A percentile compares a stretch with the other conserved stretches of the same genome.
These are phyloP conservation scores for Blera fallax DNA, from an alignment of 2,888 invertebrate genomes.

Conservation along the genomic window DNA sequence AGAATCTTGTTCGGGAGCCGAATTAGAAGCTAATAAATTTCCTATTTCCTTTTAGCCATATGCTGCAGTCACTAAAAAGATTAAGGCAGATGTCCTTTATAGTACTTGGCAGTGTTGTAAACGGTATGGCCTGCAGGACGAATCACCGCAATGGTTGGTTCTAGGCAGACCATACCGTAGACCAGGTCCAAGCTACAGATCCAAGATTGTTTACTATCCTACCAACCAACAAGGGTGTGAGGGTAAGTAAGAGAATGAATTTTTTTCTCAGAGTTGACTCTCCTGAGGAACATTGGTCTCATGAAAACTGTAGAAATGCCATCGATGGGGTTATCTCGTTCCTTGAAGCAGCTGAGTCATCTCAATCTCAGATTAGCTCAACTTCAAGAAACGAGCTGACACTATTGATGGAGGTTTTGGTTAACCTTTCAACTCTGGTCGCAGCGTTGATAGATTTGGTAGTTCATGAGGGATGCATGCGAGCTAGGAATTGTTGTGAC, in stretches of 20 bases:
- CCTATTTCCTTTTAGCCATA: slow-evolving; percentile 9
- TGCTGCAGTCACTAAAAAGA: neutral
- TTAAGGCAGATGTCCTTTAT: slow-evolving; percentile 22
- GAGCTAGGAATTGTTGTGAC: too few species aligned
- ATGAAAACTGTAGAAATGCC: neutral
- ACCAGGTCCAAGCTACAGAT: slow-evolving; percentile 1
- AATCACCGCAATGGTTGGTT: slow-evolving; percentile 31
- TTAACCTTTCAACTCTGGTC: too few species aligned
- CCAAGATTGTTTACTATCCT: neutral
- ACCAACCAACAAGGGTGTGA: neutral
- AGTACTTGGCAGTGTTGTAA: slow-evolving; percentile 34
- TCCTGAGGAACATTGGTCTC: neutral
- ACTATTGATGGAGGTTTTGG: too few species aligned
- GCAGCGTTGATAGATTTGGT: too few species aligned
- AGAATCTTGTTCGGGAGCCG: neutral
- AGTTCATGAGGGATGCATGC: too few species aligned
- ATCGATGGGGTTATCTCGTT: neutral
- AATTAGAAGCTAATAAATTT: neutral
- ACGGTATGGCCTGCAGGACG: slow-evolving; percentile 46
- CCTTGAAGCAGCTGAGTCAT: too few species aligned
- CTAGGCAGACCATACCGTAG: slow-evolving; percentile 2
- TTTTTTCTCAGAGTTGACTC: too few species aligned
- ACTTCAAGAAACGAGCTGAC: too few species aligned
- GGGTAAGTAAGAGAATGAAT: neutral
- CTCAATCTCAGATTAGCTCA: too few species aligned